phyloP scores from a whole-genome alignment of 2,888 invertebrate species.

The Eremobia ochroleuca region DNA sequence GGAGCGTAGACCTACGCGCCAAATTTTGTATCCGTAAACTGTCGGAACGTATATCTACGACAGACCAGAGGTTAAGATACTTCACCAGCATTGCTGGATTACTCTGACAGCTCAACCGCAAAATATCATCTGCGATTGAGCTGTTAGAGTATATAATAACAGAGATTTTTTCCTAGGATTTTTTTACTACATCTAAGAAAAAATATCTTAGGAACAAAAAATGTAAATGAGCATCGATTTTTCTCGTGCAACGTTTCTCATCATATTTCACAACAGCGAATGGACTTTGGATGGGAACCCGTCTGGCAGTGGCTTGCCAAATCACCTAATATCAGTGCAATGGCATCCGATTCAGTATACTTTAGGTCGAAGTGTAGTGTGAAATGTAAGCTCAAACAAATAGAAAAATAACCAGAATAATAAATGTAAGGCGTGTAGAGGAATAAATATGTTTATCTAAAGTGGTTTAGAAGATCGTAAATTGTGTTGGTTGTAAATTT shows the following conservation, averaged over 20 bases:
- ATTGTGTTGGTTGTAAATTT: not conserved
- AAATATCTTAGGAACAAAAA: slow-evolving; percentile 6
- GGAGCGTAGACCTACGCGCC: no score
- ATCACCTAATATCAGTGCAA: slow-evolving; percentile 66
- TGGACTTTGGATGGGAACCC: slow-evolving; percentile 57
- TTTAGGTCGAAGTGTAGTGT: slow-evolving; percentile 38
- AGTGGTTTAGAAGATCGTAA: not conserved
- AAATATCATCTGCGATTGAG: not conserved
- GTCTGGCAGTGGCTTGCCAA: slow-evolving; percentile 62
- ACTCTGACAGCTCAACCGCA: not conserved
- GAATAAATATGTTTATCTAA: not conserved
- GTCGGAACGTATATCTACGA: no score
- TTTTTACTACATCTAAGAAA: not conserved
- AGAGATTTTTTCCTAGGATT: not conserved
- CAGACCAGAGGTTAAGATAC: no score
- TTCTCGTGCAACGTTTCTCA: slow-evolving; percentile 46
- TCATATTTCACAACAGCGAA: slow-evolving; percentile 51
- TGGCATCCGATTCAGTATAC: slow-evolving; percentile 59
- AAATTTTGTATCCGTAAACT: no score
- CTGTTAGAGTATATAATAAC: not conserved
- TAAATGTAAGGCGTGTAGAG: not conserved
- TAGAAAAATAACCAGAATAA: slow-evolving; percentile 14
- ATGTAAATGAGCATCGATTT: slow-evolving; percentile 45
- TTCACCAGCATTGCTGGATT: not conserved
- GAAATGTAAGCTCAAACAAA: slow-evolving; percentile 19